Conservation (phyloP, 2,888 invertebrate genomes). For the Nephrocerus scutellatus region DNA sequence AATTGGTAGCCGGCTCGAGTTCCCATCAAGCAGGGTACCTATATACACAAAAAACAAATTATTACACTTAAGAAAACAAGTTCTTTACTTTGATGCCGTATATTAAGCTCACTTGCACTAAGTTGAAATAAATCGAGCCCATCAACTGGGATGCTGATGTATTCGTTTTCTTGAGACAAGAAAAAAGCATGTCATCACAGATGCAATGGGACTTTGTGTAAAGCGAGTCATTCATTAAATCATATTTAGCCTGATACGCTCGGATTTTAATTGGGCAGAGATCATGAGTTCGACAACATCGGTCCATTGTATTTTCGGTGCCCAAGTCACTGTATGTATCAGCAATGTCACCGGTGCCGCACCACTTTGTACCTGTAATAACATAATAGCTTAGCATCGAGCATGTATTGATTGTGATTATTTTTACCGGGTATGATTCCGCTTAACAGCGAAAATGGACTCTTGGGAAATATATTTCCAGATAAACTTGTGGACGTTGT, state of each 20-base stretch:
- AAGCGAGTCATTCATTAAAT: conserved; percentile 73
- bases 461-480: conserved; percentile 52
- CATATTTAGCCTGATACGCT: conserved; percentile 57
- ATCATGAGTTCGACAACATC: conserved; percentile 86
- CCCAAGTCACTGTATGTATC: conserved; percentile 79
- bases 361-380: conserved; percentile 79
- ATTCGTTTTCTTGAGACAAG: conserved; percentile 69
- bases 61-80: neutral
- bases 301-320: conserved; percentile 60
- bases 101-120: conserved; percentile 56
- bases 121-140: conserved; percentile 81
- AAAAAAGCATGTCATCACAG: conserved; percentile 76
- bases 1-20: conserved; percentile 34
- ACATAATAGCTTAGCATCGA: too few species aligned
- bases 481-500: conserved; percentile 37
- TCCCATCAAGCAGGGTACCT: conserved; percentile 42
- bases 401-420: too few species aligned
- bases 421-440: conserved; percentile 77
- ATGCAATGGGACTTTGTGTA: conserved; percentile 85
- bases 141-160: conserved; percentile 66
- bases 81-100: too few species aligned
- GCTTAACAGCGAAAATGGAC: conserved; percentile 64
- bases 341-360: conserved; percentile 85
- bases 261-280: conserved; percentile 76
- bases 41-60: conserved; percentile 3